A percentile compares a stretch with the other conserved stretches of the same genome.
These are phyloP conservation scores for Luidia sarsii DNA, from an alignment of 53 echinoderm and acorn worm genomes.

Conservation along the genomic window DNA sequence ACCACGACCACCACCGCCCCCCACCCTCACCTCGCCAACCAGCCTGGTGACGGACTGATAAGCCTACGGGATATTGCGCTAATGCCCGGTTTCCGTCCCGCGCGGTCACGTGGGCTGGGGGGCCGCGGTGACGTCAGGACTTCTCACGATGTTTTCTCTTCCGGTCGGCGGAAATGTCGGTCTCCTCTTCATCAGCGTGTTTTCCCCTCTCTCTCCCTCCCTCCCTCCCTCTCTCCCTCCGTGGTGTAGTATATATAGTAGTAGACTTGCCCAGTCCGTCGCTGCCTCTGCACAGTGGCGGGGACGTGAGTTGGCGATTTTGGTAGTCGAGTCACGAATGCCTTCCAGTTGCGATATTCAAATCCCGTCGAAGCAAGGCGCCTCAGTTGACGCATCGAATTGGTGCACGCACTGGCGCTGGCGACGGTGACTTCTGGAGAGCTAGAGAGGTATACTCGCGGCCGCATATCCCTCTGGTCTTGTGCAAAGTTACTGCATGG, in stretches of 20 bases:
- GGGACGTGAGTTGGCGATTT: too few relatives aligned
- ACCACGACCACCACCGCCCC: too few relatives aligned
- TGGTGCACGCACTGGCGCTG: too few relatives aligned
- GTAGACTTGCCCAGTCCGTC: neutral
- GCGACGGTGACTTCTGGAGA: too few relatives aligned
- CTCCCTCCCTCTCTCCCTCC: neutral
- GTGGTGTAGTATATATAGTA: neutral
- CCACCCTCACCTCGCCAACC: constrained; percentile 19
- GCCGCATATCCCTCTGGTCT: too few relatives aligned
- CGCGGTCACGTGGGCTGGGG: constrained; percentile 17
- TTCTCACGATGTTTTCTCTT: constrained; percentile 54
- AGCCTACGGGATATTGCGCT: constrained; percentile 34
- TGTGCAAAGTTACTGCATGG: too few relatives aligned
- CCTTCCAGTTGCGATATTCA: too few relatives aligned
- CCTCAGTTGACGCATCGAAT: too few relatives aligned
- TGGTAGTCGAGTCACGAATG: too few relatives aligned
- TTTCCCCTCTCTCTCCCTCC: neutral
- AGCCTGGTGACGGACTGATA: constrained; percentile 59
- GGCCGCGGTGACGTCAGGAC: constrained; percentile 40
- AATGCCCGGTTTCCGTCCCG: constrained; percentile 49
- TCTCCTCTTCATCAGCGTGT: constrained; percentile 27
- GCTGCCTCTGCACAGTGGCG: neutral
- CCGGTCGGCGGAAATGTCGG: constrained; percentile 50
- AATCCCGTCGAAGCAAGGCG: too few relatives aligned
- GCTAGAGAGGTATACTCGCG: too few relatives aligned